phyloP scores from a whole-genome alignment of 2,888 invertebrate genomes.

The Petrophora chlorosata region DNA sequence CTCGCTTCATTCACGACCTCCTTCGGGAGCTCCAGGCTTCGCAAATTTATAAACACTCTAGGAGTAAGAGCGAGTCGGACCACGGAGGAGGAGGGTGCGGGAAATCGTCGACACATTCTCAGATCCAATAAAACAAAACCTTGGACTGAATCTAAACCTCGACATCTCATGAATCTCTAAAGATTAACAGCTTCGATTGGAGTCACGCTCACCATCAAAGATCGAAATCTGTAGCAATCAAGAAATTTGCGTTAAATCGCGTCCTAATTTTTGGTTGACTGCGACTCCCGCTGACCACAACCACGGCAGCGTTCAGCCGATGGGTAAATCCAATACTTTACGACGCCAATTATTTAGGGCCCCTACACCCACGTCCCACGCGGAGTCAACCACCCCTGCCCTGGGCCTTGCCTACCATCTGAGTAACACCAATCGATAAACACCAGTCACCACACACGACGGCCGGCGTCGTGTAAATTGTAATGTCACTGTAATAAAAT shows the following conservation, averaged over 20 bases:
- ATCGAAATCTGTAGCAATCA: too few species aligned
- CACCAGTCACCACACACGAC: constrained; percentile 10
- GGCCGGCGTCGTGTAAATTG: constrained; percentile 10
- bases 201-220: neutral
- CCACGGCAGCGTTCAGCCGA: constrained; percentile 32
- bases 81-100: too few species aligned
- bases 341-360: constrained; percentile 40
- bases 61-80: too few species aligned
- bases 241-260: constrained; percentile 10
- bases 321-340: constrained; percentile 51
- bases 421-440: constrained; percentile 55
- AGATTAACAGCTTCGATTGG: constrained; percentile 13
- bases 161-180: neutral
- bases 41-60: too few species aligned
- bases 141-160: constrained; percentile 9
- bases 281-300: constrained; percentile 32
- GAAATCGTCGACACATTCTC: too few species aligned
- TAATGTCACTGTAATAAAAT: constrained; percentile 21
- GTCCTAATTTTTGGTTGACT: constrained; percentile 22
- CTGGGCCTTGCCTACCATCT: constrained; percentile 29
- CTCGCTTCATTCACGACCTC: too few species aligned
- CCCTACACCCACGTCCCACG: too few species aligned
- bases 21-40: too few species aligned
- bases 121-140: constrained; percentile 18
- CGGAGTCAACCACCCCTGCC: constrained; percentile 58